These are phyloP conservation scores for Pharmacophagus antenor DNA, from an alignment of 2,888 invertebrate species.

Conservation along the genomic window DNA sequence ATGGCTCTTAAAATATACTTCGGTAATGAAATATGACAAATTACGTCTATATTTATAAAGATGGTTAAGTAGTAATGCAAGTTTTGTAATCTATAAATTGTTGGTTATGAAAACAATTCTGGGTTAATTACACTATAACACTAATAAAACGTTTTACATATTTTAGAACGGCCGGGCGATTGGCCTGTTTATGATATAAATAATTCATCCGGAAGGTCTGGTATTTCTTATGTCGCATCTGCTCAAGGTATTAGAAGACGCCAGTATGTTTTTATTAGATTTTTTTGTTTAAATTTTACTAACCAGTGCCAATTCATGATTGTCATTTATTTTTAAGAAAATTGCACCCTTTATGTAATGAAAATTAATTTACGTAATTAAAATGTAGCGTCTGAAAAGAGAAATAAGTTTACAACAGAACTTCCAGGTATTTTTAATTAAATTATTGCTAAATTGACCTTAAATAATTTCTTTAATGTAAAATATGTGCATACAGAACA, in stretches of 20 bases:
- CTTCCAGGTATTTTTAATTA: too few relatives aligned
- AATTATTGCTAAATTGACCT: too few relatives aligned
- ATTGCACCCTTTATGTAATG: too few relatives aligned
- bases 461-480: too few relatives aligned
- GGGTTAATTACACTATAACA: constrained; percentile 24
- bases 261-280: not conserved
- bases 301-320: not conserved
- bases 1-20: too few relatives aligned
- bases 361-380: too few relatives aligned
- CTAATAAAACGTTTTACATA: constrained; percentile 26
- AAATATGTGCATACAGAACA: too few relatives aligned
- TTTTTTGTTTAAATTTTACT: not conserved
- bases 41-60: too few relatives aligned
- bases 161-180: constrained; percentile 21
- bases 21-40: too few relatives aligned
- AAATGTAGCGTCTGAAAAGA: too few relatives aligned
- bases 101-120: constrained; percentile 13
- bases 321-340: too few relatives aligned
- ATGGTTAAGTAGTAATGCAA: not conserved
- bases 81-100: constrained; percentile 3
- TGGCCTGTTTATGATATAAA: constrained; percentile 28
- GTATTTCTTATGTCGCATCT: constrained; percentile 26
- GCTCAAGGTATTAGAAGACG: constrained; percentile 13
- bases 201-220: constrained; percentile 29
- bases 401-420: too few relatives aligned